Conservation (phyloP, 2,113 vertebrate species). For the Caretta caretta region DNA sequence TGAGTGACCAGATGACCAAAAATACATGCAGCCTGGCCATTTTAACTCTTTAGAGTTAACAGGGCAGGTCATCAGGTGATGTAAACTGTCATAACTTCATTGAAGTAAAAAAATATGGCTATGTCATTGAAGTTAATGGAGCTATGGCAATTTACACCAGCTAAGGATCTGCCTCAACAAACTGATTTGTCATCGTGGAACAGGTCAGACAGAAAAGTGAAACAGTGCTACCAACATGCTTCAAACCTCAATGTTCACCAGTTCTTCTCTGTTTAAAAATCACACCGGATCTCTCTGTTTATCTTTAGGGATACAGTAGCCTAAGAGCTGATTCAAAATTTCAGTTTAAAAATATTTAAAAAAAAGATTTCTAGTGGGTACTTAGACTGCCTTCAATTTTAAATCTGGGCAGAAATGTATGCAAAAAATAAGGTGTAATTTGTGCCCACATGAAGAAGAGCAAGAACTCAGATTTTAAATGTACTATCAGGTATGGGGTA, state of each 20-base stretch:
- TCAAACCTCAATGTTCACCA: neutral
- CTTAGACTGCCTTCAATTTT: neutral
- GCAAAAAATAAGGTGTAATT: neutral
- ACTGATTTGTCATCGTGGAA: neutral
- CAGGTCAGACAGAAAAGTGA: neutral
- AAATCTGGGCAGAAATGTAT: neutral
- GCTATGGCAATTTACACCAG: too few relatives aligned
- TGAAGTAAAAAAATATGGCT: neutral
- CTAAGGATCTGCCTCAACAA: neutral
- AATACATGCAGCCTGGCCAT: accelerated
- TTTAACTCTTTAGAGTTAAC: neutral
- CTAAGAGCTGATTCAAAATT: neutral
- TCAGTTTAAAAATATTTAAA: neutral
- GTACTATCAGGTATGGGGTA: too few relatives aligned
- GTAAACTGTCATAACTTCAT: neutral
- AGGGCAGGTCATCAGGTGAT: neutral
- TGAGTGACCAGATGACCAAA: neutral
- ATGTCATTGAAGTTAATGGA: too few relatives aligned
- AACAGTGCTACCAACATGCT: neutral
- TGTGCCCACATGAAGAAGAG: neutral
- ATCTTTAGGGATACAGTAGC: too few relatives aligned
- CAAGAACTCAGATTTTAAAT: neutral
- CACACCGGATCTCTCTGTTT: neutral
- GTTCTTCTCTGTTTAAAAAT: neutral
- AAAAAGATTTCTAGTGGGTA: neutral